Conservation (phyloP, 92 coral and sea anemone genomes). For the Micromussa lordhowensis region DNA sequence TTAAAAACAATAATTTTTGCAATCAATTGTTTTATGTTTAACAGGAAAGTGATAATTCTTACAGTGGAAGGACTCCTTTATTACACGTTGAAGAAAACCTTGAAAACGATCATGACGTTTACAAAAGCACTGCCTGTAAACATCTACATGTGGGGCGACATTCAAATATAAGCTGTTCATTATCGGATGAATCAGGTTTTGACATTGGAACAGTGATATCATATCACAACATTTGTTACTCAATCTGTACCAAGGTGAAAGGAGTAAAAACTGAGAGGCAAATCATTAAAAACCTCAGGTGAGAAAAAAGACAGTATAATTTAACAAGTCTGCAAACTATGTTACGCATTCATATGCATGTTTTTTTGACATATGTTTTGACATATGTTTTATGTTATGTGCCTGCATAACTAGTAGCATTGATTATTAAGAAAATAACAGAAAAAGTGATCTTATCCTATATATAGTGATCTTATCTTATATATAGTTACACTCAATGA, state of each 20-base stretch:
- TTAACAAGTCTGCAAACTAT: too few species aligned
- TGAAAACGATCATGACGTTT: not conserved
- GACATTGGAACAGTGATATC: conserved; percentile 67
- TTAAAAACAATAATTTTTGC: not conserved
- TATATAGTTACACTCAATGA: too few species aligned
- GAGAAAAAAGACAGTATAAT: not conserved
- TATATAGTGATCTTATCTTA: too few species aligned
- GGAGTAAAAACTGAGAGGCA: conserved; percentile 65
- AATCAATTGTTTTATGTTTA: not conserved
- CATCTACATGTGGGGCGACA: not conserved
- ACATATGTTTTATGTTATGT: too few species aligned
- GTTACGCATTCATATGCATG: too few species aligned
- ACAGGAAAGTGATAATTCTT: not conserved
- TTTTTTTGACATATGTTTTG: too few species aligned
- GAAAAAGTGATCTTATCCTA: too few species aligned
- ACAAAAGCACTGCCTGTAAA: not conserved
- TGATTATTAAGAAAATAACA: too few species aligned
- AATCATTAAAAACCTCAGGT: conserved; percentile 81
- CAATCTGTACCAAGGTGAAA: conserved; percentile 69
- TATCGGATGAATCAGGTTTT: conserved; percentile 13
- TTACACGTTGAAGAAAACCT: not conserved
- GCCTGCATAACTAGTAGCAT: too few species aligned
- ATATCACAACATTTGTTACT: conserved; percentile 78
- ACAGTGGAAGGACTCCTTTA: conserved; percentile 40
- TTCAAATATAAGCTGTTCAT: conserved; percentile 18